A percentile compares a stretch with the other conserved stretches of the same genome.
These are phyloP conservation scores for Orthosia gothica DNA, from an alignment of 2,888 invertebrate species.

Conservation along the genomic window DNA sequence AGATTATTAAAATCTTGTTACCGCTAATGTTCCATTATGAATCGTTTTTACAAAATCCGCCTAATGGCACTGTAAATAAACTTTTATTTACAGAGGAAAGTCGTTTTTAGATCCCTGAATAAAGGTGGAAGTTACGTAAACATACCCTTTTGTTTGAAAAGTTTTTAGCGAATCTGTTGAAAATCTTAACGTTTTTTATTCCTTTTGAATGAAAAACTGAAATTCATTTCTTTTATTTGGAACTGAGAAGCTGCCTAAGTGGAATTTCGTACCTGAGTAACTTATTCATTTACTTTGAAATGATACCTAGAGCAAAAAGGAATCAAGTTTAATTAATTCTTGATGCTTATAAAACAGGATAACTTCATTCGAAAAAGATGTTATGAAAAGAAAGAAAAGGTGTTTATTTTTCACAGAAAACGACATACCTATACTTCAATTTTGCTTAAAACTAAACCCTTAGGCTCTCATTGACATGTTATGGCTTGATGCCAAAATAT, in stretches of 20 bases:
- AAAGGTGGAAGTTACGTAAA: constrained; percentile 53
- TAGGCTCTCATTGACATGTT: too few relatives aligned
- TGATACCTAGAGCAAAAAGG: not conserved
- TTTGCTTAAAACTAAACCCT: too few relatives aligned
- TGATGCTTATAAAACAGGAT: too few relatives aligned
- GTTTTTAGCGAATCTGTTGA: constrained; percentile 45
- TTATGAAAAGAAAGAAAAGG: too few relatives aligned
- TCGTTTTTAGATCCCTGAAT: constrained; percentile 42
- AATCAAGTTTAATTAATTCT: not conserved
- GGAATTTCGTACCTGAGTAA: constrained; percentile 1
- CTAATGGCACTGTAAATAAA: constrained; percentile 48
- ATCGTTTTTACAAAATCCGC: constrained; percentile 44
- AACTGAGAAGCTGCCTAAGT: constrained; percentile 22
- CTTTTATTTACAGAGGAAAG: constrained; percentile 45
- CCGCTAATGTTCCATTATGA: constrained; percentile 50
- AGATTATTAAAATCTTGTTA: constrained; percentile 53
- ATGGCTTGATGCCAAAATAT: too few relatives aligned
- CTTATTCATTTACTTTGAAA: constrained; percentile 9
- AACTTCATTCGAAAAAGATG: too few relatives aligned
- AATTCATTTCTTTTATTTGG: constrained; percentile 44
- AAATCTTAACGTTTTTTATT: constrained; percentile 30
- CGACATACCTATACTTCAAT: too few relatives aligned
- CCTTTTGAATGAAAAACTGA: constrained; percentile 14
- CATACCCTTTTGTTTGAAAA: constrained; percentile 58
- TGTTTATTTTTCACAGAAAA: too few relatives aligned